Evolutionary conservation across 2,113 vertebrate species (phyloP).

Genomic region (Dryoscopus gambensis): DNA sequence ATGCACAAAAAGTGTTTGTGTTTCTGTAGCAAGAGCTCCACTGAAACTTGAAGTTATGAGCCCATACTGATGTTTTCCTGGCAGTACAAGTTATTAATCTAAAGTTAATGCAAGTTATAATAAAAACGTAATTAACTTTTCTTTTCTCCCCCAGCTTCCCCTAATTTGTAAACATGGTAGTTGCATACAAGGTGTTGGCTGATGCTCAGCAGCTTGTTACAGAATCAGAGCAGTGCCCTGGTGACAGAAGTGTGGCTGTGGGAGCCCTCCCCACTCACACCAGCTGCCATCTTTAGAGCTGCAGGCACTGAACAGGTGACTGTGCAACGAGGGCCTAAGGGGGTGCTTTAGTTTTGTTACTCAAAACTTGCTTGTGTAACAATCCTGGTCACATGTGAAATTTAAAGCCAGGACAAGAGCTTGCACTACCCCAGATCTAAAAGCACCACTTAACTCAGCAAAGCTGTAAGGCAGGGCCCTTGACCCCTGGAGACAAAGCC

Average conservation of each 20-base stretch:
- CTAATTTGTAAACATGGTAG: not conserved
- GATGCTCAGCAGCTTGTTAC: not conserved
- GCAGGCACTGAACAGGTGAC: not conserved
- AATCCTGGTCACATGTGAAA: not conserved
- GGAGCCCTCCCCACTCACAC: not conserved
- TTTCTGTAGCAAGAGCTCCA: not conserved
- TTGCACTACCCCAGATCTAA: not conserved
- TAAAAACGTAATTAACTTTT: not conserved
- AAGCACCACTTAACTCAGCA: not conserved
- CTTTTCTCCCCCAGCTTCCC: not conserved
- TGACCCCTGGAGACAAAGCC: too few relatives aligned
- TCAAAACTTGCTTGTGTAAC: not conserved
- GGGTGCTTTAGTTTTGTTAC: not conserved
- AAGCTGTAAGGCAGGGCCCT: not conserved
- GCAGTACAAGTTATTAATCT: not conserved
- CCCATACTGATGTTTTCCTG: not conserved
- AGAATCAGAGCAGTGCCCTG: not conserved
- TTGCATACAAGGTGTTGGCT: not conserved
- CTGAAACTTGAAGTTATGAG: not conserved
- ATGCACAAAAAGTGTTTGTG: not conserved
- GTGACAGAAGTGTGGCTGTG: not conserved
- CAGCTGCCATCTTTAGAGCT: rapidly evolving
- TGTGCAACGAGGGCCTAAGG: not conserved
- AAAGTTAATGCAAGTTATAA: not conserved
- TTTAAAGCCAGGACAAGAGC: not conserved